Base-by-base conservation (phyloP, 2,113 vertebrate species). In the Tachuris rubrigastra region DNA sequence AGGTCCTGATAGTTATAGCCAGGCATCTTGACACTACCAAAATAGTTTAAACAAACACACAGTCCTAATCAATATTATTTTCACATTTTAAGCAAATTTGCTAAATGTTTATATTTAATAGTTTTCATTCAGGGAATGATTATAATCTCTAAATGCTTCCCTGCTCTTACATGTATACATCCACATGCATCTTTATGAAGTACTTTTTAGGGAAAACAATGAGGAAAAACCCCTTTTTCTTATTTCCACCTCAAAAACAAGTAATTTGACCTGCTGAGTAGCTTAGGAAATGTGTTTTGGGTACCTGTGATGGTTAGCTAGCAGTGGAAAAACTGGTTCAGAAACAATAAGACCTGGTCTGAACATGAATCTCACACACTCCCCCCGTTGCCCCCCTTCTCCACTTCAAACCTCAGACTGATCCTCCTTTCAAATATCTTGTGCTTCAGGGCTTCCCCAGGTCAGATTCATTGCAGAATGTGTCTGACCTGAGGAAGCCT, bases 1-100 rank as follows among this genome's bases (percentile, higher is more conserved):
- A 97, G 97, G 98, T 96, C 98, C 96, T 97, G 97, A 98, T 98
- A 98, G 98, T 98, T 98, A 98, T 89, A 97, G 95, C 91, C 97
- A 97, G 97, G 96, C 96, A 97, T 97, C 94, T 98, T 97, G 97
- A 98, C 97, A 96, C 94, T 89, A 97, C 94, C 95, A 95, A 91
- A 96, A 86, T 62, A 95, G 95, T 95, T 96, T 97, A 98, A 98
- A 98, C 97, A 98, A 98, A 97, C 95, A 98, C 85, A 92, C 93
- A 73, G 80, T 92, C 88, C 89, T 86, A 97, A 97, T 97, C 98
- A 97, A 98, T 97, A 96, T 95, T 95, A 92, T 90, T 95, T 95
- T 90, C 95, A 87, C 90, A 93, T 97, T 98, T 98, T 97, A 97
- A 97, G 96, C 93, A 96, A 97, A 96, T 91, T 90, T 85, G 90